A percentile compares a stretch with the other conserved stretches of the same genome.
These are phyloP conservation scores for Arbacia lixula DNA, from an alignment of 53 echinoderm and acorn worm species.

Conservation along the genomic window DNA sequence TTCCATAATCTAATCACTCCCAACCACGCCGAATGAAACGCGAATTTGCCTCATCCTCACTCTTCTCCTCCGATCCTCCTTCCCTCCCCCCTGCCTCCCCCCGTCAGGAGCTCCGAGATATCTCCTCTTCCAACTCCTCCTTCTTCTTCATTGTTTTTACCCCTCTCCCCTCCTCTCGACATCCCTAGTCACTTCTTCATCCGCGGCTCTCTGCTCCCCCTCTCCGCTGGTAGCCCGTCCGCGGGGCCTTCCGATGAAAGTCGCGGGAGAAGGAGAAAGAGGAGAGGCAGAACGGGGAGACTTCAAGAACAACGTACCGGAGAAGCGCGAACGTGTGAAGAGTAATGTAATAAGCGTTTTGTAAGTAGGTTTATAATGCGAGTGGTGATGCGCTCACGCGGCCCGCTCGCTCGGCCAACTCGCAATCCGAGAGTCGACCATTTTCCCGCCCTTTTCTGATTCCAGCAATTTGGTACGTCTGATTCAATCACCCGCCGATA, in stretches of 20 bases:
- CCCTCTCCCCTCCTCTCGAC: not conserved
- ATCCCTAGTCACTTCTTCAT: too few relatives aligned
- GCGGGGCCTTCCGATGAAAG: not conserved
- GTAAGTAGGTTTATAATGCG: conserved; percentile 60
- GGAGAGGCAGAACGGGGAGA: too few relatives aligned
- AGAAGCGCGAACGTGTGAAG: conserved; percentile 35
- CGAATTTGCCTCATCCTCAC: conserved; percentile 35
- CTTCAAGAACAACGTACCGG: conserved; percentile 32
- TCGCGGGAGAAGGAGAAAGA: too few relatives aligned
- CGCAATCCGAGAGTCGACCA: conserved; percentile 44
- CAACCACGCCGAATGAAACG: conserved; percentile 40
- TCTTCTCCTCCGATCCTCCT: conserved; percentile 21
- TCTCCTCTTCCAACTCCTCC: not conserved
- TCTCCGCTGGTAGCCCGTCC: conserved; percentile 38
- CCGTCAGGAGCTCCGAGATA: too few relatives aligned
- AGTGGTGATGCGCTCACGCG: conserved; percentile 29
- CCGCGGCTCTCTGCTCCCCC: not conserved
- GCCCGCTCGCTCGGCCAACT: conserved; percentile 10
- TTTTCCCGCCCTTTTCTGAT: conserved; percentile 56
- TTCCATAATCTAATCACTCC: conserved; percentile 55
- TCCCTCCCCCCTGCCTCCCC: not conserved
- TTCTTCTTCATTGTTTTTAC: conserved; percentile 1
- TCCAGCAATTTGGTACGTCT: conserved; percentile 28
- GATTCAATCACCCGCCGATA: conserved; percentile 52
- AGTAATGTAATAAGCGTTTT: conserved; percentile 54